Conservation (phyloP, 1,140 invertebrate species). For the Ctenoplectra terminalis region DNA sequence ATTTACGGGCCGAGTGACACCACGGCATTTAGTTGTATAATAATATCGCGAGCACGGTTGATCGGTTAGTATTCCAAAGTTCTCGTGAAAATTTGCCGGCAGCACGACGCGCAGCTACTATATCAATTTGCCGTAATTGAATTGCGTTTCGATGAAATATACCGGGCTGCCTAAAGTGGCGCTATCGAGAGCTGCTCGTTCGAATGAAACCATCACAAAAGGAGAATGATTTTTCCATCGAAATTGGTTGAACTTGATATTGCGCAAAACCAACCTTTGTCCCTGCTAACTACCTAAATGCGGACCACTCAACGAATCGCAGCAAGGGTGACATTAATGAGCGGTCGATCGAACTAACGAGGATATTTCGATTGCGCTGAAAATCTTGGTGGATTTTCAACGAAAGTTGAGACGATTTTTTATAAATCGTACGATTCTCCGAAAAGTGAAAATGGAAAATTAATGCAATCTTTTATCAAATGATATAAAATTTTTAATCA, state of each 20-base stretch:
- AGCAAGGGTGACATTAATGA: too few species aligned
- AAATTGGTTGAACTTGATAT: neutral
- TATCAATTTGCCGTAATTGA: constrained; percentile 29
- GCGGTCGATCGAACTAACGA: too few species aligned
- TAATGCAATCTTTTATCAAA: too few species aligned
- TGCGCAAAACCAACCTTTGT: too few species aligned
- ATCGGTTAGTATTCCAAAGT: constrained; percentile 25
- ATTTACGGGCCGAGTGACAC: neutral
- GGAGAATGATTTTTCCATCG: neutral
- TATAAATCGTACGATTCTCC: too few species aligned
- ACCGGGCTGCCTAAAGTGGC: neutral
- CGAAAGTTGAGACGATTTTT: too few species aligned
- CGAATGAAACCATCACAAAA: neutral
- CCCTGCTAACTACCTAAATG: too few species aligned
- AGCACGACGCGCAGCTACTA: constrained; percentile 7
- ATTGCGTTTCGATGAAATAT: constrained; percentile 6
- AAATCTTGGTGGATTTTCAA: too few species aligned
- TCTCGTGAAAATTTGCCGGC: constrained; percentile 7
- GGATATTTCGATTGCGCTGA: too few species aligned
- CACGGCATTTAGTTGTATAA: neutral
- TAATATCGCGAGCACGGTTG: constrained; percentile 1
- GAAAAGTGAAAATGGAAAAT: too few species aligned
- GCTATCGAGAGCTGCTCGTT: neutral
- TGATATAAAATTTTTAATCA: too few species aligned
- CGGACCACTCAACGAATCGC: too few species aligned